Percentiles rank a stretch among this genome's conserved stretches.
These are phyloP conservation scores for Crotalus tigris DNA, from an alignment of 2,113 vertebrate genomes.

Conservation along the genomic window DNA sequence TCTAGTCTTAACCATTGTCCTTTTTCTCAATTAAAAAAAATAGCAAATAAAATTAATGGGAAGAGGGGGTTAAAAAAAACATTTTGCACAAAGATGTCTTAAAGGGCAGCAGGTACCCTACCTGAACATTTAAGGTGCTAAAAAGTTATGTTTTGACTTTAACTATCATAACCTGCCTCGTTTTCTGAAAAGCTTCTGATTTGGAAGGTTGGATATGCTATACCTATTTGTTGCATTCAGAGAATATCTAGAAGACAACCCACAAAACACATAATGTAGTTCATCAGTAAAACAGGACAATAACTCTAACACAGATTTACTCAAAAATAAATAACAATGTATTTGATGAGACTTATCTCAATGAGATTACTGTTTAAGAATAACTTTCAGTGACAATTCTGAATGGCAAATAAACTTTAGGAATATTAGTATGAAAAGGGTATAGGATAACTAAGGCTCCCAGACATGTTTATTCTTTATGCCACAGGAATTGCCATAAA, in stretches of 20 bases:
- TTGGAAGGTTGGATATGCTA: neutral
- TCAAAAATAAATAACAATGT: neutral
- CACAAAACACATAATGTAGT: neutral
- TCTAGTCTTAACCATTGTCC: neutral
- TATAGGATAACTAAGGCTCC: neutral
- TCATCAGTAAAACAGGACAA: neutral
- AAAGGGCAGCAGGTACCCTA: neutral
- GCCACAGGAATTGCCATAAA: neutral
- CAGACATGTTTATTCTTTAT: neutral
- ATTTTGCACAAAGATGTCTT: neutral
- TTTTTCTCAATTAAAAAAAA: neutral
- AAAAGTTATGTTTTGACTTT: neutral
- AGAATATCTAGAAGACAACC: neutral
- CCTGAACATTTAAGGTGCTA: neutral
- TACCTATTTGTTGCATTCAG: neutral
- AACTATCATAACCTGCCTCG: neutral
- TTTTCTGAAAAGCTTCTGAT: neutral
- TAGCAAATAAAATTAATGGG: neutral
- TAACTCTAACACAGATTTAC: neutral
- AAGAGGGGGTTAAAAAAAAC: neutral
- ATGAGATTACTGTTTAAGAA: neutral
- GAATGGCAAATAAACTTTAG: neutral
- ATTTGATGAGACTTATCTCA: neutral
- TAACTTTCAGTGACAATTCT: neutral
- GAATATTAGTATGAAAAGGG: neutral